phyloP scores from a whole-genome alignment of 2,113 vertebrate species.

The Ctenodactylus gundi region DNA sequence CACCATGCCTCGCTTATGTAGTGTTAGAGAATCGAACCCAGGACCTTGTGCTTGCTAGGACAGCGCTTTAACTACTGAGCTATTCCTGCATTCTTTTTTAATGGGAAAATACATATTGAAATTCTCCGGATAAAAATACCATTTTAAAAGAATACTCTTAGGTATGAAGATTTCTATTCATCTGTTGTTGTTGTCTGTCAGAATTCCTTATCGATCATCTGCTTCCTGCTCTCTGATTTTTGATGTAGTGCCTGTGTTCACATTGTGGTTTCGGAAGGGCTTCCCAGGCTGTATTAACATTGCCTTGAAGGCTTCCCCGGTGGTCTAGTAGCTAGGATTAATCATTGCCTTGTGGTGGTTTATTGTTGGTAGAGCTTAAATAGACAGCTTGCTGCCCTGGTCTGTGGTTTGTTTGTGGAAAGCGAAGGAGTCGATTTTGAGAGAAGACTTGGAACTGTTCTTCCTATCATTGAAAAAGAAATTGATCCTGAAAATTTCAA shows the following conservation, averaged over 20 bases:
- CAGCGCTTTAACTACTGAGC: no score
- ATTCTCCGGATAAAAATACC: neutral
- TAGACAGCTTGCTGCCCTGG: slow-evolving; percentile 90
- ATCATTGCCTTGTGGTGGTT: neutral
- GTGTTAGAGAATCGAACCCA: no score
- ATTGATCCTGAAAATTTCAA: slow-evolving; percentile 89
- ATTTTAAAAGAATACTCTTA: neutral
- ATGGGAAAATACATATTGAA: neutral
- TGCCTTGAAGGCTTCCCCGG: no score
- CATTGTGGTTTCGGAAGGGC: no score
- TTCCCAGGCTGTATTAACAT: neutral
- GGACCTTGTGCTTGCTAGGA: no score
- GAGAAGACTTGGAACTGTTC: slow-evolving; percentile 86
- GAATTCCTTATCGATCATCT: neutral
- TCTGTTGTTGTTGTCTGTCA: neutral
- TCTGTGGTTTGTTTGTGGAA: slow-evolving; percentile 94
- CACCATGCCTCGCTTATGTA: no score
- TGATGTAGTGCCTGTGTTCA: no score
- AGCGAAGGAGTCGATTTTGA: slow-evolving; percentile 90
- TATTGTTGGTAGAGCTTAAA: slow-evolving; percentile 83
- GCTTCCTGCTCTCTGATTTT: neutral
- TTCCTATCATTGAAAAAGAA: slow-evolving; percentile 90
- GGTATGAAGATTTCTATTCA: neutral
- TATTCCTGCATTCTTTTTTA: neutral
- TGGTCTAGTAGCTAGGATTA: no score